Conservation (phyloP, 2,888 invertebrate species). For the Troides oblongomaculatus region DNA sequence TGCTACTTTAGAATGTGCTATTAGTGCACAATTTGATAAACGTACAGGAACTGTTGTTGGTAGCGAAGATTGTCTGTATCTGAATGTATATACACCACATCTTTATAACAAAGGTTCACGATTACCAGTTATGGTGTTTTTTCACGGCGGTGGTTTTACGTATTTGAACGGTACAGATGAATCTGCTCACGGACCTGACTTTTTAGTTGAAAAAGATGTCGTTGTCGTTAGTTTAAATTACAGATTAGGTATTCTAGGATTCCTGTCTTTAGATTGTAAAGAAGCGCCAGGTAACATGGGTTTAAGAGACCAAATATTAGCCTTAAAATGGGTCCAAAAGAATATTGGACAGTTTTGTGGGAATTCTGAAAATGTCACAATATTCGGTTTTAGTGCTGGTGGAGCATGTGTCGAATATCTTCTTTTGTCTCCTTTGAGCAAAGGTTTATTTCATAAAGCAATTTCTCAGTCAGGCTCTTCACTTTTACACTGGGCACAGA, state of each 20-base stretch:
- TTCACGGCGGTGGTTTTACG: slow-evolving; percentile 73
- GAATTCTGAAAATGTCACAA: slow-evolving; percentile 69
- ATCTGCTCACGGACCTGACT: slow-evolving; percentile 63
- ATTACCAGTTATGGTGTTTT: slow-evolving; percentile 68
- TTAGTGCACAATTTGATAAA: slow-evolving; percentile 82
- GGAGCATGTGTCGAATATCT: slow-evolving; percentile 70
- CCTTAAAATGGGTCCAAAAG: slow-evolving; percentile 73
- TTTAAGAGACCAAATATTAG: slow-evolving; percentile 74
- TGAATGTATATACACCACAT: slow-evolving; percentile 84
- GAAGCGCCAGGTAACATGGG: slow-evolving; percentile 76
- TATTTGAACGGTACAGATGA: slow-evolving; percentile 57
- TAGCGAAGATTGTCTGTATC: slow-evolving; percentile 82
- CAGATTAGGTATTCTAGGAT: slow-evolving; percentile 69
- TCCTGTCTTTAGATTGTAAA: slow-evolving; percentile 60
- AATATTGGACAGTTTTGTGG: slow-evolving; percentile 75
- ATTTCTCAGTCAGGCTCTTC: slow-evolving; percentile 79
- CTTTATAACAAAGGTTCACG: slow-evolving; percentile 43
- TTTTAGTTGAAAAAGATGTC: slow-evolving; percentile 64
- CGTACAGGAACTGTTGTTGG: slow-evolving; percentile 73
- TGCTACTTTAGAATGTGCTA: slow-evolving; percentile 81
- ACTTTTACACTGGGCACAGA: slow-evolving; percentile 71
- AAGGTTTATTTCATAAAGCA: slow-evolving; percentile 76
- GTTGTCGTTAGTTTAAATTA: slow-evolving; percentile 70
- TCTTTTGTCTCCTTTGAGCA: slow-evolving; percentile 62
- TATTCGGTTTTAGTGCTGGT: slow-evolving; percentile 78